phyloP scores from a whole-genome alignment of 2,888 invertebrate species.

The Eudasyphora cyanicolor region DNA sequence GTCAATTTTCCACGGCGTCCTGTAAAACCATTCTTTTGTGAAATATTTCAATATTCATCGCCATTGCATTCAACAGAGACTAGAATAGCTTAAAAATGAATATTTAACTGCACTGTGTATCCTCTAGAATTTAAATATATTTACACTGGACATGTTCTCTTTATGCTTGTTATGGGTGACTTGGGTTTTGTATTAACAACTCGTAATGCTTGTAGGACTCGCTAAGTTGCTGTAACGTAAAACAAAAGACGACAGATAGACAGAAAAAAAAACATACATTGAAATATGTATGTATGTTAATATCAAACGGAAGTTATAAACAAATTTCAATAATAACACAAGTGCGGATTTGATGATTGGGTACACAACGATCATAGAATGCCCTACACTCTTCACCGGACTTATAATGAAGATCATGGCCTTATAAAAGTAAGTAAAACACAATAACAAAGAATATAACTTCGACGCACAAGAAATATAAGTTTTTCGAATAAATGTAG shows the following conservation, averaged over 20 bases:
- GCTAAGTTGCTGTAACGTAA: conserved; percentile 5
- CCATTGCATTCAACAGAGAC: not conserved
- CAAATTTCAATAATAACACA: not conserved
- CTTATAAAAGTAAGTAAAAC: too few species aligned
- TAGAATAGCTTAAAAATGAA: not conserved
- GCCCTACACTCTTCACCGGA: too few species aligned
- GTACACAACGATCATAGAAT: not conserved
- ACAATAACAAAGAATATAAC: too few species aligned
- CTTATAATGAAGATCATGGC: too few species aligned
- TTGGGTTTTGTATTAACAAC: not conserved
- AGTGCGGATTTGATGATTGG: not conserved
- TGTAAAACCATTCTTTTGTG: not conserved
- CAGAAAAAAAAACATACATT: not conserved
- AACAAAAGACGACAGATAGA: not conserved
- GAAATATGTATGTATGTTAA: conserved; percentile 19
- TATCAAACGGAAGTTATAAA: conserved; percentile 3
- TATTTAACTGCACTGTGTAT: conserved; percentile 9
- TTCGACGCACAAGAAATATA: too few species aligned
- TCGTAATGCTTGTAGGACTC: not conserved
- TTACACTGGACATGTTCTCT: not conserved
- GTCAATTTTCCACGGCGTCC: not conserved
- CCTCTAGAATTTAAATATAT: not conserved
- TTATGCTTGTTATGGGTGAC: not conserved
- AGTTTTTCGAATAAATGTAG: too few species aligned
- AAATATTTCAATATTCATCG: conserved; percentile 10